Evolutionary conservation across 2,113 vertebrate genomes (phyloP), one percentile per base, ranked within the genome.

Genomic region (Cynopterus brachyotis): DNA sequence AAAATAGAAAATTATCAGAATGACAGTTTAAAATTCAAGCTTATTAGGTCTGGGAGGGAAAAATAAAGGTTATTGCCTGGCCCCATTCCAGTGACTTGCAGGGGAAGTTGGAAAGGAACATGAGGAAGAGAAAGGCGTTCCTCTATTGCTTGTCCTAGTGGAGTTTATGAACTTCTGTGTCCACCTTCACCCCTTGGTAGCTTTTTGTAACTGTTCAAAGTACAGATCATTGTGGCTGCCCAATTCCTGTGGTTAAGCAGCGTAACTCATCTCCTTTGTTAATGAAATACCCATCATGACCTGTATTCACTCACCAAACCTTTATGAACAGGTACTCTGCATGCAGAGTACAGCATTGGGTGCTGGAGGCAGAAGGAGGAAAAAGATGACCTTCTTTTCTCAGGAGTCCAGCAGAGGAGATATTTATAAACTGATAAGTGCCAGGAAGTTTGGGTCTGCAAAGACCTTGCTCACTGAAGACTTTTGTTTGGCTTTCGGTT

Each of bases 1-100:
- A 35, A 84, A 64, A 67, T 24, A 82, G 87, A 96, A 89, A 87
- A 28, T 28, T 80, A 6, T 55, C 82, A 72, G 57, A 66, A 32
- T 24, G 62, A 64, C 55, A 35, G 28, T 60, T 95, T 84, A 88
- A 85, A 94, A 91, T 82, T 75, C 53, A 86, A 87, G 47, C 40
- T 73, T 79, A n/a, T 67, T 64, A 62, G 12, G 13, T 45, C 22
- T 59, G 22, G 92, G 64, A 91, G 79, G 76, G n/a, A 26, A 90
- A 62, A 92, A 64, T 67, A 81, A 3, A 82, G 78, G 79, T 47
- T 90, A 50, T 69, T 62, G 20, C 35, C 37, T 90, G 84, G 59
- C 72, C 75, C 79, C 11, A 4, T 67, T 57, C 42, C 62, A 8
- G 35, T 53, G 62, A 57, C 85, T 70, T 62, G 50, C 0, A 0